Evolutionary conservation across 2,113 vertebrate genomes (phyloP), one percentile per base, ranked within the genome.

Genomic region (Gasterosteus nipponicus): DNA sequence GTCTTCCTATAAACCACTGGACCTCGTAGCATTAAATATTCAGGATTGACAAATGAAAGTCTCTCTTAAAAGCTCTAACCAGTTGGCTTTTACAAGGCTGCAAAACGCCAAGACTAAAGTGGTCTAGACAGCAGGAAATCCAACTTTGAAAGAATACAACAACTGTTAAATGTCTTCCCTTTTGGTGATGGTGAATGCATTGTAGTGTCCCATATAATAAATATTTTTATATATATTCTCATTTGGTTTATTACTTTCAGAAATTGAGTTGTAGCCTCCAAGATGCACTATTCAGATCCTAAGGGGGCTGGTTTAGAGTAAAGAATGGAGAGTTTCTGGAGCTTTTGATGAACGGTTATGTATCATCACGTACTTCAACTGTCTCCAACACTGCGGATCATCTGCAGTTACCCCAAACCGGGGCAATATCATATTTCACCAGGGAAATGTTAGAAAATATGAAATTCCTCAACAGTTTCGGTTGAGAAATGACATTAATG

Each of bases 81-180:
- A 92, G 89, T 85, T 53, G 73, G 65, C 81, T 92, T 94, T 93
- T 92, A 94, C 89, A 90, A 91, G 90, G 72, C 79, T 81, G 73
- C 82, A 85, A 89, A 91, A 91, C 88, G 83, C 76, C 86, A 78
- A 84, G 74, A 88, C 83, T 79, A 86, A 90, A 92, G 83, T 86
- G 88, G 91, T 93, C 91, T 92, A 93, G 92, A 94, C 92, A 84
- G 89, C 89, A 91, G 91, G 92, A 91, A 92, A 91, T 89, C 85
- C 87, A 91, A 80, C 77, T 89, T 71, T 86, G 85, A 80, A 92
- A 90, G 75, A 91, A 89, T 81, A 88, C 83, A 84, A 91, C 73
- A 78, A 77, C 83, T 82, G 83, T 92, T 84, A 90, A 87, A 91
- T 77, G 83, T 80, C 87, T 89, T 90, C 83, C 76, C 88, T 81